Conservation (phyloP, 2,113 vertebrate species). For the Tupaia chinensis region DNA sequence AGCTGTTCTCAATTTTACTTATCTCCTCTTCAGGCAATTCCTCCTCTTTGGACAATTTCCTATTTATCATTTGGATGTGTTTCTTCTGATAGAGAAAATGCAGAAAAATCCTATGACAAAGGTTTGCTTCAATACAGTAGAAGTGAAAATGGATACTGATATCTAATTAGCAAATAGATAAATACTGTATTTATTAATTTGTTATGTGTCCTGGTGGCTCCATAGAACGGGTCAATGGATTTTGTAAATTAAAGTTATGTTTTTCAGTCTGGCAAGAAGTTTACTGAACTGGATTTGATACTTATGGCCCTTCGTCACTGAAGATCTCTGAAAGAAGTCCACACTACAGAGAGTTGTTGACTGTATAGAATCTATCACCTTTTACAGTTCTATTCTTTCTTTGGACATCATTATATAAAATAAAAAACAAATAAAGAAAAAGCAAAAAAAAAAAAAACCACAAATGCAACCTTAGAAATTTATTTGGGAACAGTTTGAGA, state of each 20-base stretch:
- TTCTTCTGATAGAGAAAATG: neutral
- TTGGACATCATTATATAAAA: neutral
- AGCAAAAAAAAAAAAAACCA: too few species aligned
- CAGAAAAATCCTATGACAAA: neutral
- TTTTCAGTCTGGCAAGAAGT: neutral
- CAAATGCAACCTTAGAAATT: too few species aligned
- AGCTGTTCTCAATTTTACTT: neutral
- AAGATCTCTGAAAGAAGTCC: neutral
- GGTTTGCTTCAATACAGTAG: neutral
- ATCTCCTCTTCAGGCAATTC: neutral
- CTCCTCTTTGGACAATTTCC: neutral
- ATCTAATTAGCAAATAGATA: neutral
- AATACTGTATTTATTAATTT: neutral
- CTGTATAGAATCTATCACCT: neutral
- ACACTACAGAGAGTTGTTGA: neutral
- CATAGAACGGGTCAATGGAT: neutral
- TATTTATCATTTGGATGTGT: neutral
- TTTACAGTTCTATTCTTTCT: neutral
- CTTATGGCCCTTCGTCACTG: neutral
- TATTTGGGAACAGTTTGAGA: too few species aligned
- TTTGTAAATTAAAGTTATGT: neutral
- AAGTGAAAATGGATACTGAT: neutral
- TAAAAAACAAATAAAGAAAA: too few species aligned
- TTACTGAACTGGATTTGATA: neutral
- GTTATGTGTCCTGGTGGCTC: neutral